These are phyloP conservation scores for Enteromius fasciolatus DNA, from an alignment of 2,797 vertebrate genomes.

Conservation along the genomic window DNA sequence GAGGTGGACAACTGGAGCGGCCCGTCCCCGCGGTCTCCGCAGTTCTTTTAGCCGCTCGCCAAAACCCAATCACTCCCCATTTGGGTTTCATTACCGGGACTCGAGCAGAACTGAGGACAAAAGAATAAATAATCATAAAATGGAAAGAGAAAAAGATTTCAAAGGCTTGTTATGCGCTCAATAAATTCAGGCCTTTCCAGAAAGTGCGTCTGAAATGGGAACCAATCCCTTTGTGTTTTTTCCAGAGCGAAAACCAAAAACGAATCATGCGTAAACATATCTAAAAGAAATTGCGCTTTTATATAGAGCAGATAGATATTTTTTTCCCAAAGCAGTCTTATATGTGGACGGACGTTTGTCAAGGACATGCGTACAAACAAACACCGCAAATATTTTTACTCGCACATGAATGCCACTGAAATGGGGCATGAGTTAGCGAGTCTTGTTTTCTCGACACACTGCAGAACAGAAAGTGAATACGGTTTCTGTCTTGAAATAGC, in stretches of 20 bases:
- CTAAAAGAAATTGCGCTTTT: conserved; percentile 54
- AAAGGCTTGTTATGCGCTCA: conserved; percentile 69
- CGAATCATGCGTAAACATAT: conserved; percentile 46
- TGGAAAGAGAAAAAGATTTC: conserved; percentile 47
- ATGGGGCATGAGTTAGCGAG: conserved; percentile 35
- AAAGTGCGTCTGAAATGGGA: conserved; percentile 57
- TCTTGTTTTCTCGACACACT: conserved; percentile 46
- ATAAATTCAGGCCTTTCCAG: conserved; percentile 65
- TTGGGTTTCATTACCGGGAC: conserved; percentile 76
- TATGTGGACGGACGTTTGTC: conserved; percentile 41
- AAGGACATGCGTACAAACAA: conserved; percentile 50
- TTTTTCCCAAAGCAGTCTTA: conserved; percentile 46
- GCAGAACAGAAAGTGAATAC: conserved; percentile 38
- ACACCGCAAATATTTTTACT: conserved; percentile 42
- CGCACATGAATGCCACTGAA: conserved; percentile 42
- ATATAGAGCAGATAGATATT: conserved; percentile 61
- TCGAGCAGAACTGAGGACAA: conserved; percentile 61
- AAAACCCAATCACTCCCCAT: conserved; percentile 65
- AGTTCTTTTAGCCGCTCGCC: conserved; percentile 57
- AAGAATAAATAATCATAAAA: conserved; percentile 69
- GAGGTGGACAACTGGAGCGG: background rate
- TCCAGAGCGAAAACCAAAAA: conserved; percentile 51
- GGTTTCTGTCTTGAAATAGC: conserved; percentile 59
- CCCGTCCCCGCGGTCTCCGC: conserved; percentile 29
- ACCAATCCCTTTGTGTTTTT: conserved; percentile 54